Evolutionary conservation across 2,888 invertebrate species (phyloP).

Genomic region (Tuberolachnus salignus): DNA sequence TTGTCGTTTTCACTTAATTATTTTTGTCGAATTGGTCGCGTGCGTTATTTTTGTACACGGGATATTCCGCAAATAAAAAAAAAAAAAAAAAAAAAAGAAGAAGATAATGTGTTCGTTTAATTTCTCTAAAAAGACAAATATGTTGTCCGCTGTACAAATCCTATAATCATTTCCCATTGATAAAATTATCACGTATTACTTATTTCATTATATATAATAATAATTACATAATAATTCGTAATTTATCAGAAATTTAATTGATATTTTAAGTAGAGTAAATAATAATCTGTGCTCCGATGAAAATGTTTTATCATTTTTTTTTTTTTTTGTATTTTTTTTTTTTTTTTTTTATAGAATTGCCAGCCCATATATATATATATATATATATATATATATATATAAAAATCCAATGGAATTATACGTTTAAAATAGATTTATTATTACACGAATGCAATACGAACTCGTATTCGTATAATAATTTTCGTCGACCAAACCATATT

Average conservation of each 20-base stretch:
- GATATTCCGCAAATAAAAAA: too few relatives aligned
- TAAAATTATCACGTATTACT: background rate
- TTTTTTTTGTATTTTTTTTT: too few relatives aligned
- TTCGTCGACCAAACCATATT: too few relatives aligned
- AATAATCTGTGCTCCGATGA: too few relatives aligned
- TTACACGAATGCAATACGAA: too few relatives aligned
- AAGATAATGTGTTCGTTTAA: background rate
- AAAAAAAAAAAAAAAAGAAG: too few relatives aligned
- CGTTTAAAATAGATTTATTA: too few relatives aligned
- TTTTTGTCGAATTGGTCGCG: too few relatives aligned
- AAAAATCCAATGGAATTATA: too few relatives aligned
- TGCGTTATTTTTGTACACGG: background rate
- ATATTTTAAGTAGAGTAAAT: background rate
- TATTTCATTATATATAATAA: background rate
- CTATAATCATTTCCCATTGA: background rate
- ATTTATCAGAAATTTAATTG: background rate
- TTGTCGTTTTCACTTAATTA: too few relatives aligned
- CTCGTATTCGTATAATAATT: too few relatives aligned
- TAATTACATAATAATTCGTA: background rate
- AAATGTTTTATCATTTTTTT: too few relatives aligned
- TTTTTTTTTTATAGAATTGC: background rate
- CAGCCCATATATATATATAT: background rate
- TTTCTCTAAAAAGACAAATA: background rate
- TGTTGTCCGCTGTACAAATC: slow-evolving; percentile 8
- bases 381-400: background rate